These are phyloP conservation scores for Macrosiphum euphorbiae DNA, from an alignment of 2,888 invertebrate genomes.

Conservation along the genomic window DNA sequence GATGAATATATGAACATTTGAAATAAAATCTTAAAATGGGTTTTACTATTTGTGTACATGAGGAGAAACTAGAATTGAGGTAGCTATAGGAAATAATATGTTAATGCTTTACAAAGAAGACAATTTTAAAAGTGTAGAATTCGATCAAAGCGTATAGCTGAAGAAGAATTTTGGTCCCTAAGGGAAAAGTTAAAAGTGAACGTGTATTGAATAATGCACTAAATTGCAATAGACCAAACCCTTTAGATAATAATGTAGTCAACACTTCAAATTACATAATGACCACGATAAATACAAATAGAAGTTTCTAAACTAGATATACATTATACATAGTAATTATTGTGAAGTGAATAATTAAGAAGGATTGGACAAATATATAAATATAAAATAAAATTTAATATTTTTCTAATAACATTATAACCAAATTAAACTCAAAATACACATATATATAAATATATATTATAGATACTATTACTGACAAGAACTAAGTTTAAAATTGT, in stretches of 20 bases:
- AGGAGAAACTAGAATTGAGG: not conserved
- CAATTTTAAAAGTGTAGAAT: conserved; percentile 23
- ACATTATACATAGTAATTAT: not conserved
- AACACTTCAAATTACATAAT: conserved; percentile 35
- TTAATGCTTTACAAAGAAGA: conserved; percentile 10
- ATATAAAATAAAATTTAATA: not conserved
- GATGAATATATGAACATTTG: not conserved
- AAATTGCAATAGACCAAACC: not conserved
- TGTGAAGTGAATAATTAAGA: not conserved
- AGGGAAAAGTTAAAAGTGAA: conserved; percentile 34
- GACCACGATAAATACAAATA: conserved; percentile 23
- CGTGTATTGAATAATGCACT: conserved; percentile 46
- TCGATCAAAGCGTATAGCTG: not conserved
- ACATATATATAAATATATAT: not conserved
- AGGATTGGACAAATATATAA: not conserved
- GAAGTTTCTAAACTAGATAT: not conserved
- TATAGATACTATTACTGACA: not conserved
- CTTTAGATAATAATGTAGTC: conserved; percentile 13
- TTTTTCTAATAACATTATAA: not conserved
- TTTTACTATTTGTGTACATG: conserved; percentile 3
- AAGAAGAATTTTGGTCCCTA: conserved; percentile 19
- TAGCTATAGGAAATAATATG: not conserved
- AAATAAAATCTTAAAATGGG: not conserved
- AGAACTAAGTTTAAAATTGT: not conserved
- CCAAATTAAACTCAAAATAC: not conserved